Evolutionary conservation across 2,797 vertebrate species (phyloP).

Genomic region (Chromobotia macracanthus): DNA sequence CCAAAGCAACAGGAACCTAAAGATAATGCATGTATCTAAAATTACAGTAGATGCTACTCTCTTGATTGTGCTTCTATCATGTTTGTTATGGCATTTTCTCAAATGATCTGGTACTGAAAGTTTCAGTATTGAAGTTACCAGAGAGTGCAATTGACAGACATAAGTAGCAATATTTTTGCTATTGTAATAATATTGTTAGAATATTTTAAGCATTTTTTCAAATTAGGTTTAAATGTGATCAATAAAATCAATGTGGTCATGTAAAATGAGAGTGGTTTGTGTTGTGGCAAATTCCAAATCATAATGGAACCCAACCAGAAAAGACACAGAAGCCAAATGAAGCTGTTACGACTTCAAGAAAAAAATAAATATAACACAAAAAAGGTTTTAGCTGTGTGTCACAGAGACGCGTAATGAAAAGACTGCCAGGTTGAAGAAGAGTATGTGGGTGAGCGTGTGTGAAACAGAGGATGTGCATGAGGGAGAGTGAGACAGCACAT

Average conservation of each 20-base stretch:
- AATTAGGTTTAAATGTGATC: too few relatives aligned
- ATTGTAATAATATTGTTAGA: not conserved
- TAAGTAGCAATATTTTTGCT: not conserved
- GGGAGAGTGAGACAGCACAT: constrained; percentile 60
- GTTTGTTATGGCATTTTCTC: constrained; percentile 75
- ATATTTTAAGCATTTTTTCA: not conserved
- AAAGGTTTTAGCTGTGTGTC: not conserved
- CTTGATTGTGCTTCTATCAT: constrained; percentile 66
- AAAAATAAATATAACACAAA: not conserved
- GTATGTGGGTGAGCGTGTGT: constrained; percentile 22
- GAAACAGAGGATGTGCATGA: constrained; percentile 41
- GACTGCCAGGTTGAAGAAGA: constrained; percentile 10
- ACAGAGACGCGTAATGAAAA: not conserved
- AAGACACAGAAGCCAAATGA: not conserved
- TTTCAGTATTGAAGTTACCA: not conserved
- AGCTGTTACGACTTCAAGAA: not conserved
- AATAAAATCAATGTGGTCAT: not conserved
- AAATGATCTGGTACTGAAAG: constrained; percentile 70
- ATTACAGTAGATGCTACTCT: constrained; percentile 75
- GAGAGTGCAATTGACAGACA: not conserved
- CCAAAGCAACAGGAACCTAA: constrained; percentile 79
- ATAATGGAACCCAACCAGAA: not conserved
- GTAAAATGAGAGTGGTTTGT: not conserved
- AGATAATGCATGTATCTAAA: constrained; percentile 81
- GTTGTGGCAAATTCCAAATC: not conserved